Conservation (phyloP, 2,888 invertebrate genomes). For the Scaptomyza reducta region DNA sequence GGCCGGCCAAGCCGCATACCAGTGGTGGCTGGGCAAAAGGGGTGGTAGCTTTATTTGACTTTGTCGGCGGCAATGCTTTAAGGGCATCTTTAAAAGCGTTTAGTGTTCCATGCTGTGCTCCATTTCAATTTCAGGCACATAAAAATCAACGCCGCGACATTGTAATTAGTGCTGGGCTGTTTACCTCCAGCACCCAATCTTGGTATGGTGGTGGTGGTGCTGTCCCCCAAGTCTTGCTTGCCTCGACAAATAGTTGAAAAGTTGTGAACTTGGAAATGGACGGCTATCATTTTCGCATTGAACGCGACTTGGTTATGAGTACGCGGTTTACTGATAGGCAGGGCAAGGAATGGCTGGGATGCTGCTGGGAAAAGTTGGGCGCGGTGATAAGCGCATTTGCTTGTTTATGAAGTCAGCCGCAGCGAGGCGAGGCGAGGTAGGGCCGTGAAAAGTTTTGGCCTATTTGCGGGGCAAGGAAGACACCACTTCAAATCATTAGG, state of each 20-base stretch:
- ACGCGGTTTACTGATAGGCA: conserved; percentile 46
- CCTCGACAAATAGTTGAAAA: conserved; percentile 68
- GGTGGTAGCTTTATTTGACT: conserved; percentile 12
- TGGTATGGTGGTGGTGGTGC: not conserved
- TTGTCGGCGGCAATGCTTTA: conserved; percentile 46
- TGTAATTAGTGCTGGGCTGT: conserved; percentile 70
- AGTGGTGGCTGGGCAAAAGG: not conserved
- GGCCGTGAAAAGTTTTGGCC: conserved; percentile 41
- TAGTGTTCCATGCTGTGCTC: conserved; percentile 48
- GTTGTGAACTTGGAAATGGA: conserved; percentile 65
- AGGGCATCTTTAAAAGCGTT: conserved; percentile 63
- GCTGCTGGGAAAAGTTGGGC: conserved; percentile 18
- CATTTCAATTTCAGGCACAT: conserved; percentile 72
- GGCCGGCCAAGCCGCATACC: conserved; percentile 39
- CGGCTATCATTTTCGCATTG: conserved; percentile 79
- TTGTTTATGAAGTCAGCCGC: conserved; percentile 69
- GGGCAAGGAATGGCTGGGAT: conserved; percentile 2
- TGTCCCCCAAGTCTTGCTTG: not conserved
- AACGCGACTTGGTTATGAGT: conserved; percentile 58
- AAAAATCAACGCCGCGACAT: conserved; percentile 70
- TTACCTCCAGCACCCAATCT: conserved; percentile 24
- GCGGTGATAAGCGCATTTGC: conserved; percentile 77
- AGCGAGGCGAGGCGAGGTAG: not conserved
- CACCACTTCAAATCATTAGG: conserved; percentile 73
- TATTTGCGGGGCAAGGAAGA: conserved; percentile 18